Evolutionary conservation across 2,888 invertebrate species (phyloP).

Genomic region (Papilio gigon): DNA sequence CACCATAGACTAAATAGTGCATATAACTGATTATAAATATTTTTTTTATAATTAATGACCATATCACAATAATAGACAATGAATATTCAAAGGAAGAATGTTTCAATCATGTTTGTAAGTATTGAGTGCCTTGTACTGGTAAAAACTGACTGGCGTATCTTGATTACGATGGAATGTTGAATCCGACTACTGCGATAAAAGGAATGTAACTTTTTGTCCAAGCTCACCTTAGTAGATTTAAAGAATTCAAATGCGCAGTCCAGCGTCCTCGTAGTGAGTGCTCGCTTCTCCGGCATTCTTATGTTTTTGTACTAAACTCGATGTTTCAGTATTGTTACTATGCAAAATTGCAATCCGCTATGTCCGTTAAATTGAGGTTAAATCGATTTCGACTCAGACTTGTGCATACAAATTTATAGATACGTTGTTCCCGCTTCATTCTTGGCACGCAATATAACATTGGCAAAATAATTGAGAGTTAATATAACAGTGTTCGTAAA

Average conservation of each 20-base stretch:
- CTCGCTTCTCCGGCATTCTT: neutral
- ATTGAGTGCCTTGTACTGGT: neutral
- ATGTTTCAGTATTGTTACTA: neutral
- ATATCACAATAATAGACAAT: no score
- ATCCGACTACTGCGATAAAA: neutral
- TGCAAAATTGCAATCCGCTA: neutral
- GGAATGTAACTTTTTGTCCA: slow-evolving; percentile 22
- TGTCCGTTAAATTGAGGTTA: neutral
- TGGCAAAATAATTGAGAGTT: neutral
- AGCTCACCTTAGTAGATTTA: slow-evolving; percentile 2
- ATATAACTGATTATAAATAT: no score
- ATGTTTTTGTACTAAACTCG: neutral
- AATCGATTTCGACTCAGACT: neutral
- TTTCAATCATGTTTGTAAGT: neutral
- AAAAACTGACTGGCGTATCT: slow-evolving; percentile 8
- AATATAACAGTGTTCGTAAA: neutral
- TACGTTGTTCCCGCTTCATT: neutral
- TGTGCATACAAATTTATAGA: neutral
- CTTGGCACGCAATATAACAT: neutral
- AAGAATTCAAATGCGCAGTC: slow-evolving; percentile 23
- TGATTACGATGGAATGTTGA: slow-evolving; percentile 15
- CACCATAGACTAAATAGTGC: neutral
- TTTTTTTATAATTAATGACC: no score
- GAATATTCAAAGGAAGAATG: neutral
- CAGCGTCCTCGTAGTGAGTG: slow-evolving; percentile 5